A percentile compares a stretch with the other conserved stretches of the same genome.
Conservation (phyloP, 1,140 invertebrate genomes). For the Drosophila kepulauana region DNA sequence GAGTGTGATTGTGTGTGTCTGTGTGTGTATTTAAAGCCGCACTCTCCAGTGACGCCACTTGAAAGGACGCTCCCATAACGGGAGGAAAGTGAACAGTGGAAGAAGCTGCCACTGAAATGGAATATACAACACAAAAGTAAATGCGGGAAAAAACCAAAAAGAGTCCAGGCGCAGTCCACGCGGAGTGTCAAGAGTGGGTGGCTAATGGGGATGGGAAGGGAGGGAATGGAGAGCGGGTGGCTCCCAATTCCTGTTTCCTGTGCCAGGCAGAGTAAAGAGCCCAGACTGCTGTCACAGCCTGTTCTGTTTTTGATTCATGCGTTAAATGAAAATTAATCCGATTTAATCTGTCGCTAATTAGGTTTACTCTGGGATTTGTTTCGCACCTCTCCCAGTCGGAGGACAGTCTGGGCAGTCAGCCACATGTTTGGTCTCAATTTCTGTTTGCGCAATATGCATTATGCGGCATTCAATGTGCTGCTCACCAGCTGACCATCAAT, state of each 20-base stretch:
- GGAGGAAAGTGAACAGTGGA: neutral
- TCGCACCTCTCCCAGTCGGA: conserved; percentile 60
- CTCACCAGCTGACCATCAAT: conserved; percentile 28
- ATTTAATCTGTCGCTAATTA: conserved; percentile 84
- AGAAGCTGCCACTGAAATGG: conserved; percentile 1
- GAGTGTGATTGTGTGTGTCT: conserved; percentile 40
- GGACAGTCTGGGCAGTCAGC: neutral
- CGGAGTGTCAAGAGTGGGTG: conserved; percentile 2
- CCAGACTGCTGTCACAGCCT: conserved; percentile 59
- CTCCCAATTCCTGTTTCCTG: conserved; percentile 44
- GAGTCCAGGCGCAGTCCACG: neutral
- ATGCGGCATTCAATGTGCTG: neutral
- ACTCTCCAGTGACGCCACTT: conserved; percentile 48
- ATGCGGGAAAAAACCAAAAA: conserved; percentile 44
- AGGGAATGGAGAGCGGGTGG: neutral
- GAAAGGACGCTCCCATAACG: conserved; percentile 20
- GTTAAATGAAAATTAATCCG: conserved; percentile 84
- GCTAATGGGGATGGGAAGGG: neutral
- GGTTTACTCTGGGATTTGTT: conserved; percentile 82
- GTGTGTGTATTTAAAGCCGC: conserved; percentile 65
- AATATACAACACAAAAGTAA: conserved; percentile 15
- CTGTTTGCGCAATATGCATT: conserved; percentile 26
- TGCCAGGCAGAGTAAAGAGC: conserved; percentile 45
- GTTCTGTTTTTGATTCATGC: conserved; percentile 79
- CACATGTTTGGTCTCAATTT: conserved; percentile 39